Evolutionary conservation across 2,113 vertebrate species (phyloP).

Genomic region (Athene cunicularia): DNA sequence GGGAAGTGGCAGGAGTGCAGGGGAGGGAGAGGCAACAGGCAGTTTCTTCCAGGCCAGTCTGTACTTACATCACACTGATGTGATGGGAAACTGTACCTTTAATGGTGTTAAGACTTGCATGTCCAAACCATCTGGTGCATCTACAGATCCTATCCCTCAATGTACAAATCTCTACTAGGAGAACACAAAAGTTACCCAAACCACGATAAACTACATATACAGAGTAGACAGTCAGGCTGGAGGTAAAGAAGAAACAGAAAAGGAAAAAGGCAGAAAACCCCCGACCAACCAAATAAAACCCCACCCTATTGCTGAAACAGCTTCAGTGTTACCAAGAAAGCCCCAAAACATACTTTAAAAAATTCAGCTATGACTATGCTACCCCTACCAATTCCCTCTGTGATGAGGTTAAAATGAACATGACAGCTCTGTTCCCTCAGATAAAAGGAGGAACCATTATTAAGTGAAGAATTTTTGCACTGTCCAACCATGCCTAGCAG

Average conservation of each 20-base stretch:
- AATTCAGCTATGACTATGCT: background rate
- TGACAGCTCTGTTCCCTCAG: background rate
- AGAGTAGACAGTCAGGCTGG: background rate
- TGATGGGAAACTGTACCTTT: background rate
- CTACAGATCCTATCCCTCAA: background rate
- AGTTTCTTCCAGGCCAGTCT: background rate
- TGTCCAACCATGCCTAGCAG: background rate
- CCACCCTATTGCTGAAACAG: background rate
- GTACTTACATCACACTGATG: background rate
- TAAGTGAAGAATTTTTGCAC: background rate
- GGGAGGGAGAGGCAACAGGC: background rate
- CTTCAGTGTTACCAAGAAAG: background rate
- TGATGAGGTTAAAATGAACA: background rate
- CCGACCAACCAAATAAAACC: rapidly evolving
- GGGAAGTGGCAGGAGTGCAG: background rate
- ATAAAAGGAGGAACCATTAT: rapidly evolving
- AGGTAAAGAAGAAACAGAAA: background rate
- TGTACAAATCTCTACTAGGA: background rate
- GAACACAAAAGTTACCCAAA: background rate
- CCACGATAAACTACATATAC: background rate
- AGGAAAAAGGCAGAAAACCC: background rate
- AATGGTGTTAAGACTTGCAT: background rate
- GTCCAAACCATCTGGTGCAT: background rate
- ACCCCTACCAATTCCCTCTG: background rate
- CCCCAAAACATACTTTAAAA: background rate